phyloP scores from a whole-genome alignment of 2,888 invertebrate genomes.

The Liopterus haemorrhoidalis region DNA sequence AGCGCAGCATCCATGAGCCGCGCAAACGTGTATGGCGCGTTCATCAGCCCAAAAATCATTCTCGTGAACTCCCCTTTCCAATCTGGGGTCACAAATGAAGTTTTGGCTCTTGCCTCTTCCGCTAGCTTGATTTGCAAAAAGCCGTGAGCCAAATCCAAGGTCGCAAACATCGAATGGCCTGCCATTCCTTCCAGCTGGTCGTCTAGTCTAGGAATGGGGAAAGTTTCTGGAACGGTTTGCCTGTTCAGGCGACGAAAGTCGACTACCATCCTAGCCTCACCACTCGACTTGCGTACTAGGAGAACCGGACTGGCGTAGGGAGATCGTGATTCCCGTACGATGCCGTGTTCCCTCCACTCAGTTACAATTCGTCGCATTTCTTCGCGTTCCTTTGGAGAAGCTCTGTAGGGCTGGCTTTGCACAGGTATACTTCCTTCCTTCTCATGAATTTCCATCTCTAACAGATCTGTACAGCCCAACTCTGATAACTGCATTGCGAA shows the following conservation, averaged over 20 bases:
- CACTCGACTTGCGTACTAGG: constrained; percentile 24
- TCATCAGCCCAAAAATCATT: too few relatives aligned
- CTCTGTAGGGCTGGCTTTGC: constrained; percentile 17
- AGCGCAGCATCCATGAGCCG: too few relatives aligned
- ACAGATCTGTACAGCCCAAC: constrained; percentile 14
- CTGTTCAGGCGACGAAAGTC: constrained; percentile 27
- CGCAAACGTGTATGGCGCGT: too few relatives aligned
- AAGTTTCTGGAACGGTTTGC: constrained; percentile 21
- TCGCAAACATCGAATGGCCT: neutral
- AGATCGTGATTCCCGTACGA: constrained; percentile 22
- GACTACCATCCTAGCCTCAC: constrained; percentile 26
- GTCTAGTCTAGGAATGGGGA: constrained; percentile 24
- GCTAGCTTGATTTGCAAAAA: constrained; percentile 27
- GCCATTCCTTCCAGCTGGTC: constrained; percentile 20
- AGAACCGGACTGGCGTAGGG: constrained; percentile 27
- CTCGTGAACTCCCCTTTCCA: too few relatives aligned
- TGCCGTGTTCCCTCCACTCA: constrained; percentile 25
- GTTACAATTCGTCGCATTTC: constrained; percentile 22
- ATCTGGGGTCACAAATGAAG: too few relatives aligned
- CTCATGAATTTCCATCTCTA: constrained; percentile 16
- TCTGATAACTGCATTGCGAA: constrained; percentile 10
- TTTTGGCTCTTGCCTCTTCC: constrained; percentile 18
- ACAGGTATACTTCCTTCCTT: constrained; percentile 12
- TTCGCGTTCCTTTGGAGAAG: constrained; percentile 17
- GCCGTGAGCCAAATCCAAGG: constrained; percentile 19